Evolutionary conservation across 2,888 invertebrate genomes (phyloP).

Genomic region (Encarsia formosa): DNA sequence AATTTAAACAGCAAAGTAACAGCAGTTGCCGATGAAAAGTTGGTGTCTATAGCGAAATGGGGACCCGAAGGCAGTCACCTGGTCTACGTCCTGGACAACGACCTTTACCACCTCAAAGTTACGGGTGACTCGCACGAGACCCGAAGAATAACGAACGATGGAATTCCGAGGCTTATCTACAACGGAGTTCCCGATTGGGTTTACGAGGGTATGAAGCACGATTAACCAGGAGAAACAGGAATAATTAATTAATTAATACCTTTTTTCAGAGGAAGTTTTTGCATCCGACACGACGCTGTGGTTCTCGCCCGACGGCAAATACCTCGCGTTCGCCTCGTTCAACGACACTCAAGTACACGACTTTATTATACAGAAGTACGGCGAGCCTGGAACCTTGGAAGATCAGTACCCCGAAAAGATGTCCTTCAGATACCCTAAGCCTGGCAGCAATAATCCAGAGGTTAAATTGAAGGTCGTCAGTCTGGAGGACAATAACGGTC

Average conservation of each 20-base stretch:
- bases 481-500: conserved; percentile 1
- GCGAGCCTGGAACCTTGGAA: conserved; percentile 55
- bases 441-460: conserved; percentile 67
- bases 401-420: conserved; percentile 67
- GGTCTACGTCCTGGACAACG: conserved; percentile 66
- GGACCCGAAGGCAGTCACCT: conserved; percentile 54
- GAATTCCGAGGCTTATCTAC: conserved; percentile 64
- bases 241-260: background rate
- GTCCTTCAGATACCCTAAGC: conserved; percentile 70
- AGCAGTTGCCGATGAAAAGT: conserved; percentile 56
- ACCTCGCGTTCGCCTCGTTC: conserved; percentile 67
- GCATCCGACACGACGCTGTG: conserved; percentile 64
- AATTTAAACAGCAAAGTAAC: no score
- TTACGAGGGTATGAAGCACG: conserved; percentile 79
- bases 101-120: conserved; percentile 60
- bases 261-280: conserved; percentile 71
- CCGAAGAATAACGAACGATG: conserved; percentile 59
- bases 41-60: conserved; percentile 64
- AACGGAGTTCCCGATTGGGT: conserved; percentile 90
- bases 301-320: conserved; percentile 69
- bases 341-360: conserved; percentile 66
- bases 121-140: conserved; percentile 32
- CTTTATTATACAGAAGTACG: conserved; percentile 64
- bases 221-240: no score
- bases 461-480: conserved; percentile 61